A percentile compares a stretch with the other conserved stretches of the same genome.
Evolutionary conservation across 1,140 invertebrate genomes (phyloP).

Genomic region (Uloborus diversus): DNA sequence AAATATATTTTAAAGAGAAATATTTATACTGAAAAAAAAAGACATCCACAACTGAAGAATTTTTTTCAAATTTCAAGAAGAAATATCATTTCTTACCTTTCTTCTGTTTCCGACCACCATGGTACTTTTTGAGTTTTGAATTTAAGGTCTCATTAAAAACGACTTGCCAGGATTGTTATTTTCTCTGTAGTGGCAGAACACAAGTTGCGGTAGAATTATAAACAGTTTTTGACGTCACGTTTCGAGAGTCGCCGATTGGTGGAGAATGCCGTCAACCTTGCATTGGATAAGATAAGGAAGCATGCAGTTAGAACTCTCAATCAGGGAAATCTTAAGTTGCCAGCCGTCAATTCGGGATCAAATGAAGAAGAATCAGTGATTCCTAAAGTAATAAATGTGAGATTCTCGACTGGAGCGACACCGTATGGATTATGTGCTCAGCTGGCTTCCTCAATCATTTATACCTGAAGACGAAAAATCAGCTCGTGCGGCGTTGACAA

Average conservation of each 20-base stretch:
- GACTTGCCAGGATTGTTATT: constrained; percentile 21
- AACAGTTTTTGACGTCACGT: constrained; percentile 33
- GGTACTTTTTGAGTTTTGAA: background rate
- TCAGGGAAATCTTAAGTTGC: constrained; percentile 14
- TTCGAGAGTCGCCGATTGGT: constrained; percentile 1
- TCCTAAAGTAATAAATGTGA: constrained; percentile 29
- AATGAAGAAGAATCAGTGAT: constrained; percentile 10
- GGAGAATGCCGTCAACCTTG: constrained; percentile 15
- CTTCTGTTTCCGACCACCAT: constrained; percentile 51
- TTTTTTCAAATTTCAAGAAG: background rate
- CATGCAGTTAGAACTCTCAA: constrained; percentile 28
- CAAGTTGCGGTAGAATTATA: constrained; percentile 13
- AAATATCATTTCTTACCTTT: constrained; percentile 14
- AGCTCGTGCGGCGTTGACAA: too few relatives aligned
- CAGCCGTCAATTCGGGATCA: background rate
- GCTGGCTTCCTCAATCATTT: constrained; percentile 18
- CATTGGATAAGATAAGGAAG: constrained; percentile 49
- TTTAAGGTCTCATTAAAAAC: constrained; percentile 40
- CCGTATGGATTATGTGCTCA: background rate
- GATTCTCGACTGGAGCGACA: too few relatives aligned
- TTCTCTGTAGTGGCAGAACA: constrained; percentile 34
- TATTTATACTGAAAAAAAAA: too few relatives aligned
- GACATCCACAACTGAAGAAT: too few relatives aligned
- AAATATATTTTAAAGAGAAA: too few relatives aligned
- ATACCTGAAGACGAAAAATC: too few relatives aligned